These are phyloP conservation scores for Sebastes glaucus DNA, from an alignment of 2,797 vertebrate species.

Conservation along the genomic window DNA sequence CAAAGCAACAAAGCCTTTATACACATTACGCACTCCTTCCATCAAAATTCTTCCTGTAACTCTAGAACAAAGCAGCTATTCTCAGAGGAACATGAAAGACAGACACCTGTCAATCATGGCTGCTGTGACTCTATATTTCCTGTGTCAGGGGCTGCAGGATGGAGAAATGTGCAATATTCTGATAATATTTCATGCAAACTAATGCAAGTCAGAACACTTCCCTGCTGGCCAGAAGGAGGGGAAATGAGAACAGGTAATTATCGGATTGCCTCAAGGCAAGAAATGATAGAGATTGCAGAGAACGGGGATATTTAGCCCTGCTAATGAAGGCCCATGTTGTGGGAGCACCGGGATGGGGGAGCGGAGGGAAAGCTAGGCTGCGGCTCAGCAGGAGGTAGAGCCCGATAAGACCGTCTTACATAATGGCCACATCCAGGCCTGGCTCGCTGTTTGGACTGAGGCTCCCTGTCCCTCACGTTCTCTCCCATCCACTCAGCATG, in stretches of 20 bases:
- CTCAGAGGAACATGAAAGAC: conserved; percentile 76
- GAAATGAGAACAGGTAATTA: conserved; percentile 87
- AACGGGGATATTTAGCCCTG: conserved; percentile 86
- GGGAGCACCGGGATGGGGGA: conserved; percentile 71
- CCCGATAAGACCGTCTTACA: conserved; percentile 84
- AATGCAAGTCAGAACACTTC: conserved; percentile 85
- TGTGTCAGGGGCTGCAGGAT: conserved; percentile 77
- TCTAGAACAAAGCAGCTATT: conserved; percentile 76
- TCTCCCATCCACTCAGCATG: conserved; percentile 34
- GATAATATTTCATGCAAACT: conserved; percentile 89
- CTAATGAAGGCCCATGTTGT: conserved; percentile 86
- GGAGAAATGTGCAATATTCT: conserved; percentile 86
- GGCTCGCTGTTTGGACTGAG: conserved; percentile 56
- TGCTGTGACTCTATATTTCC: conserved; percentile 69
- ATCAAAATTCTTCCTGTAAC: conserved; percentile 73
- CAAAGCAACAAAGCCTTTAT: conserved; percentile 76
- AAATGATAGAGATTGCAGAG: conserved; percentile 87
- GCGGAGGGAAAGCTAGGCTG: conserved; percentile 61
- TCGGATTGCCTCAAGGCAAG: conserved; percentile 83
- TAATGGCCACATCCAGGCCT: conserved; percentile 74
- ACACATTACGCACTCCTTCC: conserved; percentile 65
- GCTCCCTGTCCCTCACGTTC: conserved; percentile 48
- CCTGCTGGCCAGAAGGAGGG: conserved; percentile 84
- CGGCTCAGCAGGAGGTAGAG: conserved; percentile 78
- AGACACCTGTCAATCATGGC: conserved; percentile 84